Evolutionary conservation across 2,888 invertebrate genomes (phyloP).

Genomic region (Teleiodes luculella): DNA sequence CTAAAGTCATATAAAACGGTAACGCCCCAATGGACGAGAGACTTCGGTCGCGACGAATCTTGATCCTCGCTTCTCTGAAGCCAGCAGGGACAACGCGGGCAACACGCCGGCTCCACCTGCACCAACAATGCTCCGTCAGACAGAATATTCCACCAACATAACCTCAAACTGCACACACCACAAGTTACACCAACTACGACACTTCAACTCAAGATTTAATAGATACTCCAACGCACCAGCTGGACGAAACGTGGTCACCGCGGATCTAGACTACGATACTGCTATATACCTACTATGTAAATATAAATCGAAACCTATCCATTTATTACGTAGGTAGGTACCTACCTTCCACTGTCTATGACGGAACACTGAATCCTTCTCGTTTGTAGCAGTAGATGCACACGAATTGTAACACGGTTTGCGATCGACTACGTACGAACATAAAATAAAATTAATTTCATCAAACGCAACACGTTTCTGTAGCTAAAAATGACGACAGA

Average conservation of each 20-base stretch:
- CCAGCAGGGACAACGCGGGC: slow-evolving; percentile 60
- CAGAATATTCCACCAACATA: slow-evolving; percentile 24
- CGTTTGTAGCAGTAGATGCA: slow-evolving; percentile 36
- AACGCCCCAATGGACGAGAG: slow-evolving; percentile 91
- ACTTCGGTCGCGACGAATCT: slow-evolving; percentile 75
- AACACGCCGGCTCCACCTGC: slow-evolving; percentile 69
- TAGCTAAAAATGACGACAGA: slow-evolving; percentile 71
- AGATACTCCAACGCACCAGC: slow-evolving; percentile 67
- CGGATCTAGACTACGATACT: slow-evolving; percentile 40
- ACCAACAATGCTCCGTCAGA: slow-evolving; percentile 44
- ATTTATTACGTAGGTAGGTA: slow-evolving; percentile 53
- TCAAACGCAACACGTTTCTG: slow-evolving; percentile 61
- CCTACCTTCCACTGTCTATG: slow-evolving; percentile 70
- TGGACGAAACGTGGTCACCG: slow-evolving; percentile 76
- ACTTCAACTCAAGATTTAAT: slow-evolving; percentile 50
- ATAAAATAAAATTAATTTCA: slow-evolving; percentile 63
- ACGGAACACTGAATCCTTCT: slow-evolving; percentile 59
- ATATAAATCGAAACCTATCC: slow-evolving; percentile 59
- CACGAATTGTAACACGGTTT: slow-evolving; percentile 46
- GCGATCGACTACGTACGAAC: slow-evolving; percentile 50
- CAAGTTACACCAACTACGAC: slow-evolving; percentile 25
- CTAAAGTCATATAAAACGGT: slow-evolving; percentile 98
- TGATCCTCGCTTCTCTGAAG: slow-evolving; percentile 61
- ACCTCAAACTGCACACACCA: slow-evolving; percentile 29
- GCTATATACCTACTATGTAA: slow-evolving; percentile 53